Conservation (phyloP, 2,888 invertebrate species). For the Megamerina dolium region DNA sequence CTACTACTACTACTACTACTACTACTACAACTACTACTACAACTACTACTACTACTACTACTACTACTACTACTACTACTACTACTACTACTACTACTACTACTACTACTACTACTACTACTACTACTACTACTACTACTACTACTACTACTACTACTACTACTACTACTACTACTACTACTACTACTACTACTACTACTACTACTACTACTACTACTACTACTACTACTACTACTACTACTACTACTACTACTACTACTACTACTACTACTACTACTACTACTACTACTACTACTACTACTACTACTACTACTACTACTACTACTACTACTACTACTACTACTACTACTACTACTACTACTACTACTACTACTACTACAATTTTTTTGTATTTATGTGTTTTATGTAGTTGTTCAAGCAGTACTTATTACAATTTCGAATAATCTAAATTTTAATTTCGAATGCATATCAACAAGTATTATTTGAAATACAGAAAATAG, state of each 20-base stretch:
- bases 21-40: neutral
- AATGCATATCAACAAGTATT: no score
- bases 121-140: neutral
- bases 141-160: constrained; percentile 1
- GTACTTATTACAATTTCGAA: no score
- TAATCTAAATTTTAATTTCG: no score
- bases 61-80: neutral
- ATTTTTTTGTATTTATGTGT: no score
- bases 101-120: neutral
- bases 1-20: neutral
- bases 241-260: neutral
- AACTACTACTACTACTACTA: neutral
- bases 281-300: neutral
- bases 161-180: constrained; percentile 2
- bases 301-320: neutral
- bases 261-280: neutral
- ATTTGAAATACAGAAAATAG: no score
- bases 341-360: neutral
- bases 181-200: constrained; percentile 1
- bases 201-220: neutral
- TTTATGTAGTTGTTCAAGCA: no score
- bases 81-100: neutral
- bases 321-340: neutral
- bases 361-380: neutral
- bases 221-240: neutral